phyloP scores from a whole-genome alignment of 2,888 invertebrate genomes.

The Eilema griseolum region DNA sequence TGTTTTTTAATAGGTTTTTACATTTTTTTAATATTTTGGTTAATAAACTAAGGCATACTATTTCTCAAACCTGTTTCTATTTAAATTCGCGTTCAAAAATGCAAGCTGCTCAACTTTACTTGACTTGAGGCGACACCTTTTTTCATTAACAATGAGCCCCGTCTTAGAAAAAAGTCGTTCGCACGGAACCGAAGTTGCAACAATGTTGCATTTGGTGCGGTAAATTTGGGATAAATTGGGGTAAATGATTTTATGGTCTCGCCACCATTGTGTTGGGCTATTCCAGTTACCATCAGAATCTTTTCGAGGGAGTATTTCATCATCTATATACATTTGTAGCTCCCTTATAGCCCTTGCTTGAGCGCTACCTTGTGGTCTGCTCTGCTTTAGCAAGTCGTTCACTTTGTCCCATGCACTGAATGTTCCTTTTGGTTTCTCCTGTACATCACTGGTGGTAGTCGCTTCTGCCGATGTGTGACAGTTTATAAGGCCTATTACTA shows the following conservation, averaged over 20 bases:
- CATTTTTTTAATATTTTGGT: neutral
- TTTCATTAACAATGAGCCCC: conserved; percentile 17
- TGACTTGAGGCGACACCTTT: neutral
- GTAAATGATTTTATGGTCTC: conserved; percentile 24
- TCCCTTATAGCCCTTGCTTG: conserved; percentile 29
- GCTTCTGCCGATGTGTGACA: conserved; percentile 15
- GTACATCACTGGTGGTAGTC: conserved; percentile 7
- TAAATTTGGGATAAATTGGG: conserved; percentile 30
- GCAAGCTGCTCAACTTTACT: conserved; percentile 2
- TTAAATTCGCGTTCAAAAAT: conserved; percentile 10
- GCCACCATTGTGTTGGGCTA: conserved; percentile 33
- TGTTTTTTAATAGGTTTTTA: too few relatives aligned
- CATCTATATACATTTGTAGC: conserved; percentile 19
- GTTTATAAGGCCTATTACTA: conserved; percentile 27
- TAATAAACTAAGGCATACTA: conserved; percentile 1
- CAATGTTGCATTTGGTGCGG: conserved; percentile 27
- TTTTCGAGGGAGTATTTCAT: conserved; percentile 22
- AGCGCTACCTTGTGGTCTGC: conserved; percentile 30
- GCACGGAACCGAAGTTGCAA: conserved; percentile 33
- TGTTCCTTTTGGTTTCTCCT: neutral
- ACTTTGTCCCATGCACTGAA: conserved; percentile 32
- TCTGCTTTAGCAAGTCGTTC: conserved; percentile 24
- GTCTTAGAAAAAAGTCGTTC: conserved; percentile 22
- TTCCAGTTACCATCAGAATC: conserved; percentile 22
- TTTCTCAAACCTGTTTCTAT: neutral